These are phyloP conservation scores for Sminthurinus aureus DNA, from an alignment of 2,888 invertebrate species.

Conservation along the genomic window DNA sequence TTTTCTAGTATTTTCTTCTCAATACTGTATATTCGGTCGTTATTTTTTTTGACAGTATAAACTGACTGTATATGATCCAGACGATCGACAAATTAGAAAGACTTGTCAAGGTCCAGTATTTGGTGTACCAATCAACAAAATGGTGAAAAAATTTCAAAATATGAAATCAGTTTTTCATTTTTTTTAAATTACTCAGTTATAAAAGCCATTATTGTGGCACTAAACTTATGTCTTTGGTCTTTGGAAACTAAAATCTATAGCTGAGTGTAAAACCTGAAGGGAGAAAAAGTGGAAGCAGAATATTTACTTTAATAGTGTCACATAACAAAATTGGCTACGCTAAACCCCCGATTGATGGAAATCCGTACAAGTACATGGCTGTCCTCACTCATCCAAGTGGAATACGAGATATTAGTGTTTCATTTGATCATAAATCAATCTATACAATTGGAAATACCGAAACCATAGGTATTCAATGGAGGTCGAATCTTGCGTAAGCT, in stretches of 20 bases:
- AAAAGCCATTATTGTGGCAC: background rate
- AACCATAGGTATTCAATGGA: constrained; percentile 51
- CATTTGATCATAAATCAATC: constrained; percentile 44
- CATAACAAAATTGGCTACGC: constrained; percentile 55
- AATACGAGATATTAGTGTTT: background rate
- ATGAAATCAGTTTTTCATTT: background rate
- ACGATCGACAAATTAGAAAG: constrained; percentile 26
- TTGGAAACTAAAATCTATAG: too few relatives aligned
- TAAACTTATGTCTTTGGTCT: background rate
- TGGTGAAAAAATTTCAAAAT: constrained; percentile 5
- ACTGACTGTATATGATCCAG: constrained; percentile 39
- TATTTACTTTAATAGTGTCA: constrained; percentile 46
- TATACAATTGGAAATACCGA: constrained; percentile 53
- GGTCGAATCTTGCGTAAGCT: constrained; percentile 38
- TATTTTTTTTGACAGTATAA: constrained; percentile 33
- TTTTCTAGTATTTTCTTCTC: too few relatives aligned
- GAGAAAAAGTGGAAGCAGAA: constrained; percentile 40
- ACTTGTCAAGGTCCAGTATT: constrained; percentile 47
- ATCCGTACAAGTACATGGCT: constrained; percentile 57
- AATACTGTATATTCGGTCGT: too few relatives aligned
- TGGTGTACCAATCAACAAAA: constrained; percentile 40
- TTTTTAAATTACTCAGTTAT: background rate
- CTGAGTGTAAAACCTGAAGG: constrained; percentile 8
- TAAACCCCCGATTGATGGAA: constrained; percentile 57
- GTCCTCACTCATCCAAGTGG: constrained; percentile 52